Evolutionary conservation across 2,888 invertebrate genomes (phyloP).

Genomic region (Troglohyphantes excavatus): DNA sequence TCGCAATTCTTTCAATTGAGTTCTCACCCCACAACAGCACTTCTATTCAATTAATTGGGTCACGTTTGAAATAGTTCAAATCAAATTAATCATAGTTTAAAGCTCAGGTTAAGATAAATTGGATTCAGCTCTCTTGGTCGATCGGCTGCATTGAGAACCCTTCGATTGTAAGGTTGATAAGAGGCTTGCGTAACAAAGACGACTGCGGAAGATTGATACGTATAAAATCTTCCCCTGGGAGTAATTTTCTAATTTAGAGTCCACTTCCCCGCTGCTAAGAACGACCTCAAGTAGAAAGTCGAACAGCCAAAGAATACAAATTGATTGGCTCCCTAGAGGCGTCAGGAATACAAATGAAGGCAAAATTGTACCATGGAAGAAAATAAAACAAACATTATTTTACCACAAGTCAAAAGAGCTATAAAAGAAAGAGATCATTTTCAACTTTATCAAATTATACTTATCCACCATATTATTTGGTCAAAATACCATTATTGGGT

Average conservation of each 20-base stretch:
- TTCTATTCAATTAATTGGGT: constrained; percentile 7
- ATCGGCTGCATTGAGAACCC: neutral
- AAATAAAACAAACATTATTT: neutral
- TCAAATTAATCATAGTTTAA: neutral
- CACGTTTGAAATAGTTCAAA: constrained; percentile 8
- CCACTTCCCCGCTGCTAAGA: neutral
- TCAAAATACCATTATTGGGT: neutral
- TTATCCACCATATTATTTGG: neutral
- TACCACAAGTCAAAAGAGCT: neutral
- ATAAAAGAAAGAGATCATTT: neutral
- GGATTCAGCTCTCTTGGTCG: neutral
- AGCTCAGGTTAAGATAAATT: neutral
- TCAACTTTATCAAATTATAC: neutral
- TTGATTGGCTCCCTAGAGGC: constrained; percentile 12
- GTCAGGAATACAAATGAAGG: constrained; percentile 12
- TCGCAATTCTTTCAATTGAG: constrained; percentile 9
- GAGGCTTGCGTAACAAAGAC: neutral
- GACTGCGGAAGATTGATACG: neutral
- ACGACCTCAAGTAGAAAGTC: constrained; percentile 17
- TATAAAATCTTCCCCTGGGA: neutral
- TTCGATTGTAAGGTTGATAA: neutral
- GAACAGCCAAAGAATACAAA: constrained; percentile 9
- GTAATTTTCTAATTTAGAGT: constrained; percentile 21
- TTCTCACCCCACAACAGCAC: neutral
- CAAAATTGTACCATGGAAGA: neutral